A percentile compares a stretch with the other conserved stretches of the same genome.
These are phyloP conservation scores for Pygathrix nemaeus DNA, from an alignment of 2,113 vertebrate species.

Conservation along the genomic window DNA sequence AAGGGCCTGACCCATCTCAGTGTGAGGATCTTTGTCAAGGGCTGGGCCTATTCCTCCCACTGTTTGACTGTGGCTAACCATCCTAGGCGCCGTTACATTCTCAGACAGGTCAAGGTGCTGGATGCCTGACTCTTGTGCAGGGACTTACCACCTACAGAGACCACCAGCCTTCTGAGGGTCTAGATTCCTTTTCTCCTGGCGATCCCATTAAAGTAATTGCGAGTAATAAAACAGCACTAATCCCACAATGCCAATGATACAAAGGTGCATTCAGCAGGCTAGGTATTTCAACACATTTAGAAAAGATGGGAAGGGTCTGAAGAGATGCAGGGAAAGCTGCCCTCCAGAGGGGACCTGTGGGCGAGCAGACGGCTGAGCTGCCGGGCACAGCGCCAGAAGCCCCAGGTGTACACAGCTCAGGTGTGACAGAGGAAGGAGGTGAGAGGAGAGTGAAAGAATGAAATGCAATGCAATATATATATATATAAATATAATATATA, in stretches of 20 bases:
- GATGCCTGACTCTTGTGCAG: not conserved
- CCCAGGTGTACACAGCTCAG: not conserved
- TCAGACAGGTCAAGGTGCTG: not conserved
- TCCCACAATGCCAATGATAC: not conserved
- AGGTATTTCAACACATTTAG: not conserved
- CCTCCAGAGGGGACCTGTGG: accelerated
- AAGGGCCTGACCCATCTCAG: not conserved
- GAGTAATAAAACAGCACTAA: not conserved
- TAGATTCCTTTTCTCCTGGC: not conserved
- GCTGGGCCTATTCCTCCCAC: not conserved
- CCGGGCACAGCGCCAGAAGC: not conserved
- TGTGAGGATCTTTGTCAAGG: not conserved
- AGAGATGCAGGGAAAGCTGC: not conserved
- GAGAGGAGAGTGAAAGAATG: not conserved
- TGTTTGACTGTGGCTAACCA: not conserved
- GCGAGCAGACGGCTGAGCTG: not conserved
- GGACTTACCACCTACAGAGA: not conserved
- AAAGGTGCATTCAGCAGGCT: not conserved
- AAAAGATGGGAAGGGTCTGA: not conserved
- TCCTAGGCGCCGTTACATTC: not conserved
- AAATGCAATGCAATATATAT: not conserved
- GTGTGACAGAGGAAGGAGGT: not conserved
- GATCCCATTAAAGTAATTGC: not conserved
- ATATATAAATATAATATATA: not conserved
- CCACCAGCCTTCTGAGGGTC: not conserved